These are phyloP conservation scores for Peromyscus leucopus DNA, from an alignment of 2,113 vertebrate genomes.

Conservation along the genomic window DNA sequence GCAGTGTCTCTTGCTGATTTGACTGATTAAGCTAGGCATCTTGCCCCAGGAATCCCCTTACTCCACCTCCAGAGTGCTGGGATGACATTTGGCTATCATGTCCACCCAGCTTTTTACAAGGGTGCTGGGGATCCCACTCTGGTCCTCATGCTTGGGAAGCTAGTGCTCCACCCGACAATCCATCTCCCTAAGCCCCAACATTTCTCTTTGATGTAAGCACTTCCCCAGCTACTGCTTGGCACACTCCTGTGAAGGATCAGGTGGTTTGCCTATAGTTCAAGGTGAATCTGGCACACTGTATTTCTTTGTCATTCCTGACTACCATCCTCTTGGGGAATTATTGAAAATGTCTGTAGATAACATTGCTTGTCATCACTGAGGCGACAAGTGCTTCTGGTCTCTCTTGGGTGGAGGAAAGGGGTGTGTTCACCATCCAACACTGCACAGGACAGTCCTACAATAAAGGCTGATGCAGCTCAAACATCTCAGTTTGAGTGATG, in stretches of 20 bases:
- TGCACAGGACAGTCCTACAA: too few species aligned
- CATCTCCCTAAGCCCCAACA: background rate
- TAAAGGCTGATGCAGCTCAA: too few species aligned
- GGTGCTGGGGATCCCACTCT: background rate
- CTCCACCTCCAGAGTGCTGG: background rate
- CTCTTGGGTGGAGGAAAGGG: background rate
- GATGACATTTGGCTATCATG: background rate
- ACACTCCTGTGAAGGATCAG: background rate
- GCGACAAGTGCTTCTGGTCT: background rate
- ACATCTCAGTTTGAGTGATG: background rate
- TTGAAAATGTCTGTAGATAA: background rate
- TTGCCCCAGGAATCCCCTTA: background rate
- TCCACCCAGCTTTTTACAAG: background rate
- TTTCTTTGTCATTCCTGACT: background rate
- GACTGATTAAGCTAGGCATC: background rate
- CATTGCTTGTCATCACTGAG: background rate
- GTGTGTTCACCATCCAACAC: accelerated
- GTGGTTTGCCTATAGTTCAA: background rate
- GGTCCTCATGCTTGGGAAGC: background rate
- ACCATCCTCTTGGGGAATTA: background rate
- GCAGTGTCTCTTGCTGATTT: background rate
- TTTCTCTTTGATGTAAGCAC: background rate
- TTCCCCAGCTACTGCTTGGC: background rate
- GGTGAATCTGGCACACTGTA: background rate
- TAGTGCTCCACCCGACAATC: background rate